Evolutionary conservation across 2,797 vertebrate species (phyloP).

Genomic region (Coracias cyanogaster): DNA sequence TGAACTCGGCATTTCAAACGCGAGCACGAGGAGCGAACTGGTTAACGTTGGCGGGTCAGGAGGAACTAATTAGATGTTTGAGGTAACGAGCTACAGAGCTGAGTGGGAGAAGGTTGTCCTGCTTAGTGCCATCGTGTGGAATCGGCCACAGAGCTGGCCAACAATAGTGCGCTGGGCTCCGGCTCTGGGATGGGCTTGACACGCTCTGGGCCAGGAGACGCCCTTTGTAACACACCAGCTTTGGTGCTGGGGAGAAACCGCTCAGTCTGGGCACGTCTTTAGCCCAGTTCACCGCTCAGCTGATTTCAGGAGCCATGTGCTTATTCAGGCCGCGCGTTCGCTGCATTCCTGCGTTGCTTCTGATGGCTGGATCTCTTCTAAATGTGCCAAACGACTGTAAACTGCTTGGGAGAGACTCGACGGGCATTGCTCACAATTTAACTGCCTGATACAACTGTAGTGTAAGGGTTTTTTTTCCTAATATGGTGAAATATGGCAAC

Average conservation of each 20-base stretch:
- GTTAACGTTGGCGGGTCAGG: neutral
- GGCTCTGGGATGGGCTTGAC: accelerated
- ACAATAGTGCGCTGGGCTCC: neutral
- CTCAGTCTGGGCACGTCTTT: neutral
- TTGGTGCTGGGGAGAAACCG: neutral
- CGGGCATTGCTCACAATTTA: neutral
- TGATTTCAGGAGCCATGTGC: neutral
- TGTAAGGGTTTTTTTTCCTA: neutral
- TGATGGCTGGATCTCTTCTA: neutral
- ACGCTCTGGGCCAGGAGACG: neutral
- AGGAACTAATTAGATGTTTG: neutral
- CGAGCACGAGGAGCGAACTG: neutral
- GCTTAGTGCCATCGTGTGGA: neutral
- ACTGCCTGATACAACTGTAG: neutral
- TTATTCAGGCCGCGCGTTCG: neutral
- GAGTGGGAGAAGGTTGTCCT: neutral
- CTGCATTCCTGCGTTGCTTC: neutral
- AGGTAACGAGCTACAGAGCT: neutral
- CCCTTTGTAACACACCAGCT: neutral
- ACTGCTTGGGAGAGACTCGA: accelerated
- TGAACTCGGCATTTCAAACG: neutral
- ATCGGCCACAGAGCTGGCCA: neutral
- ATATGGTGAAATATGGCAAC: neutral
- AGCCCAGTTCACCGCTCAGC: neutral
- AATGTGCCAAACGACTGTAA: neutral